A percentile compares a stretch with the other conserved stretches of the same genome.
These are phyloP conservation scores for Lucilia sericata DNA, from an alignment of 1,140 invertebrate genomes.

Conservation along the genomic window DNA sequence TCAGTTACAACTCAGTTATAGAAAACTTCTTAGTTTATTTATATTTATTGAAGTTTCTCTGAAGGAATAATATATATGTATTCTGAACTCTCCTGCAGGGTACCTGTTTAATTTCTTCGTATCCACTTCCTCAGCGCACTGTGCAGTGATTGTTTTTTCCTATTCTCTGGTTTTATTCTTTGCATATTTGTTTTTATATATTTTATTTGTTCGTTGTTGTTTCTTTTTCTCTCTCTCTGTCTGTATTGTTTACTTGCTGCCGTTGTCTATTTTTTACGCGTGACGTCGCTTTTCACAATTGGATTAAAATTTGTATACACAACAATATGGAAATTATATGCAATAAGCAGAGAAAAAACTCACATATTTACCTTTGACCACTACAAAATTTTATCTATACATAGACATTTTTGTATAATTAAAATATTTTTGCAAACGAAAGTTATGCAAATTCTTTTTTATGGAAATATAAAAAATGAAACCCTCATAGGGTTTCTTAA, in stretches of 20 bases:
- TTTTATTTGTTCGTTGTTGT: background rate
- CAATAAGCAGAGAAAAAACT: background rate
- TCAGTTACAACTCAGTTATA: no score
- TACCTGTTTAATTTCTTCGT: background rate
- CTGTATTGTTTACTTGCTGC: background rate
- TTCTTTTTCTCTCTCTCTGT: background rate
- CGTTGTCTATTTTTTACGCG: constrained; percentile 11
- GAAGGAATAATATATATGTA: no score
- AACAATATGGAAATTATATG: constrained; percentile 37
- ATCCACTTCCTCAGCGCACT: background rate
- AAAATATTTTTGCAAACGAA: constrained; percentile 17
- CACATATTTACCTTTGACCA: constrained; percentile 16
- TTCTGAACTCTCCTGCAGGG: no score
- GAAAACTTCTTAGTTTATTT: no score
- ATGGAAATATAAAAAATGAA: background rate
- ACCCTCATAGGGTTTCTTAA: no score
- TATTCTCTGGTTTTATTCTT: background rate
- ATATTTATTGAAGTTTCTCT: no score
- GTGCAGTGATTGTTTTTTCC: constrained; percentile 5
- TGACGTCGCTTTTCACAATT: constrained; percentile 17
- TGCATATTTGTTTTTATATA: background rate
- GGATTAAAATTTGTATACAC: constrained; percentile 38
- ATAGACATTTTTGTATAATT: background rate
- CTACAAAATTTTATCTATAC: background rate
- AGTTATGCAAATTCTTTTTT: background rate